Base-by-base conservation (phyloP, 1,140 invertebrate genomes). In the Paraescarpia echinospica region DNA sequence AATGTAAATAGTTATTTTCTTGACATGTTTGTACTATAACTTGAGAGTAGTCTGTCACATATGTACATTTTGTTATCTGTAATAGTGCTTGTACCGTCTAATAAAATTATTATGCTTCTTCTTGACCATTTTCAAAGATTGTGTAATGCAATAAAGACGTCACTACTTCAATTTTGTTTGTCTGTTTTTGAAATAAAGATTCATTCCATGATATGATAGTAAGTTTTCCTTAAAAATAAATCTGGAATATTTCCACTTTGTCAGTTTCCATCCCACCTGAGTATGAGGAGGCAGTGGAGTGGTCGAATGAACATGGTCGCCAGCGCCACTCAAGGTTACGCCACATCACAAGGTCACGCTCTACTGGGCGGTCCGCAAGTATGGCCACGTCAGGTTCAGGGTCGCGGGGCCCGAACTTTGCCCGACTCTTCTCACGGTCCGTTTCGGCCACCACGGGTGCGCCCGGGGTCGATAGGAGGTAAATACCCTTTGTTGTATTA, bases 231-330 rank as follows among this genome's bases (percentile, higher is more conserved):
- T 34, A 14, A 90, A 90, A 90, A 90, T 90, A 33, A 90, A 90
- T 34, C 35, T 90, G 90, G n/a, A 18, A 12, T 90, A 41, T 90
- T 34, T 90, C 18, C n/a, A 34, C 34, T 90, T 35, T 90, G 18
- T 4, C 90, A 90, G 90, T 90, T 34, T 90, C 90, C 14, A 90
- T 90, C n/a, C 90, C 90, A 14, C 90, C 90, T 18, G 90, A 90
- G 18, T 90, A 90, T n/a, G 90, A 90, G 14, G 90, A 90, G 18
- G 90, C 90, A 4, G 90, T 90, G 1, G 90, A 90, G 90, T 41
- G 34, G 90, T 27, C 90, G n/a, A 41, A 41, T 22, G 35, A 41
- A 22, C 34, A 41, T 33, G n/a, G 34, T 33, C 90, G 90, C n/a
- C 90, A 18, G 14, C 34, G 34, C 27, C 35, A 22, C 90, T 90